A percentile compares a stretch with the other conserved stretches of the same genome.
Conservation (phyloP, 2,888 invertebrate species). For the Patella depressa region DNA sequence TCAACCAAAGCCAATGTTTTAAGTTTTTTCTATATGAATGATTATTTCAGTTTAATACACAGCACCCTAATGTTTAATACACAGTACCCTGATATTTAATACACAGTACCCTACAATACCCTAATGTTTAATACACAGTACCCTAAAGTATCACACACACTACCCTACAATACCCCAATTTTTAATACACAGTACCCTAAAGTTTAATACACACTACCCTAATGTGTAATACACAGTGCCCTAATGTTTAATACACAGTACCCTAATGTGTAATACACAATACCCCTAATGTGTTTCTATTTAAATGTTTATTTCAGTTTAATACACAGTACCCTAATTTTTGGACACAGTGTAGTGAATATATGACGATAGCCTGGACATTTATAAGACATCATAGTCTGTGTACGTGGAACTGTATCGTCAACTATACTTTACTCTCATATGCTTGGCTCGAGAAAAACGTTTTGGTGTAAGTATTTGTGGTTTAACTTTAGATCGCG, state of each 20-base stretch:
- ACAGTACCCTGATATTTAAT: constrained; percentile 44
- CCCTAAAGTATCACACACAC: too few species aligned
- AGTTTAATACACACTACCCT: too few species aligned
- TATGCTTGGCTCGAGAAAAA: constrained; percentile 62
- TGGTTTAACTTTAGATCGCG: neutral
- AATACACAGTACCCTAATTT: constrained; percentile 55
- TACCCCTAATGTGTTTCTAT: too few species aligned
- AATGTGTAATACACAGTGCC: too few species aligned
- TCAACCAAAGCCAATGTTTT: too few species aligned
- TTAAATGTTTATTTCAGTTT: constrained; percentile 42
- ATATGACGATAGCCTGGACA: constrained; percentile 48
- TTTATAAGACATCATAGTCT: constrained; percentile 52
- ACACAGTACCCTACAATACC: constrained; percentile 24
- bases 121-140: constrained; percentile 49
- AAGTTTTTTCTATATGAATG: neutral
- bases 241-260: too few species aligned
- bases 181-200: too few species aligned
- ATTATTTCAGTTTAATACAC: constrained; percentile 50
- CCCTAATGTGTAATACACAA: too few species aligned
- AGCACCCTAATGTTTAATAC: constrained; percentile 58
- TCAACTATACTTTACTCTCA: constrained; percentile 40
- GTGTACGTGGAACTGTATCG: constrained; percentile 53
- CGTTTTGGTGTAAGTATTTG: constrained; percentile 61
- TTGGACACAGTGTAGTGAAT: constrained; percentile 48
- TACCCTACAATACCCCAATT: too few species aligned